Evolutionary conservation across 2,888 invertebrate species (phyloP).

Genomic region (Cerastoderma edule): DNA sequence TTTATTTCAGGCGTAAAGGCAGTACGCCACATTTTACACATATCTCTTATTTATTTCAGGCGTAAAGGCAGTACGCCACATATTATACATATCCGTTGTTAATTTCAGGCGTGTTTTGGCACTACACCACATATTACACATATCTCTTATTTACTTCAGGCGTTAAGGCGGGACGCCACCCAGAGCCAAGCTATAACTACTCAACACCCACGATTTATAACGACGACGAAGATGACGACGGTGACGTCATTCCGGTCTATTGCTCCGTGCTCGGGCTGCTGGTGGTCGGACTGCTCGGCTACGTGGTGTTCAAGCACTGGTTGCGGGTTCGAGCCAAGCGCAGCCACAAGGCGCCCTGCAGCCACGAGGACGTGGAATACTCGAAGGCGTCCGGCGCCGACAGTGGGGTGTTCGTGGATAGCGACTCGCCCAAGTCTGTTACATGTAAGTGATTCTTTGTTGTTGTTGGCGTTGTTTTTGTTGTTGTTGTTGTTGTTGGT

Average conservation of each 20-base stretch:
- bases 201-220: constrained; percentile 38
- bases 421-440: constrained; percentile 67
- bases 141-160: no score
- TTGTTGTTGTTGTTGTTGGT: neutral
- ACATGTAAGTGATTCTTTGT: constrained; percentile 57
- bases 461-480: neutral
- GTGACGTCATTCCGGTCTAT: constrained; percentile 81
- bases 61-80: no score
- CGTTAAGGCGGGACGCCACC: constrained; percentile 36
- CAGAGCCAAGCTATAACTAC: constrained; percentile 25
- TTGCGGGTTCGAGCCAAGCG: constrained; percentile 69
- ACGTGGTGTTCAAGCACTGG: constrained; percentile 81
- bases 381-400: constrained; percentile 74
- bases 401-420: constrained; percentile 77
- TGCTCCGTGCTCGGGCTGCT: constrained; percentile 80
- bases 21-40: no score
- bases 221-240: constrained; percentile 53
- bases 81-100: no score
- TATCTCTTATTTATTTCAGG: no score
- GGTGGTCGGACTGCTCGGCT: constrained; percentile 79
- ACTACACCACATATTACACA: no score
- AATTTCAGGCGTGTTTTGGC: no score
- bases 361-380: constrained; percentile 76
- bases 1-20: no score
- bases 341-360: constrained; percentile 63